Percentiles rank a stretch among this genome's conserved stretches.
Conservation (phyloP, 2,888 invertebrate genomes). For the Notodonta dromedarius region DNA sequence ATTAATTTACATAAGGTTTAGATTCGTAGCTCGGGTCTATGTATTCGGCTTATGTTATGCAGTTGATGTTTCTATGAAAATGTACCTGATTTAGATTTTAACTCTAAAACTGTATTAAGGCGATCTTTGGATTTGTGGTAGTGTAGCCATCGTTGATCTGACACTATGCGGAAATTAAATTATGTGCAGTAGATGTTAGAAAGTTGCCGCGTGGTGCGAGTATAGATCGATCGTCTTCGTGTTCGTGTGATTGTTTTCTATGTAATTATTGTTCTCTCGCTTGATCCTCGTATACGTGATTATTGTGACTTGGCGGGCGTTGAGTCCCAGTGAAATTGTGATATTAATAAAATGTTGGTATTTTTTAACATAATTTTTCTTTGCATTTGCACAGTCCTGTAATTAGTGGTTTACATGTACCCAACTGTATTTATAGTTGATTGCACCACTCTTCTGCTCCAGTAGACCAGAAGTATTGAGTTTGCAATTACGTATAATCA, state of each 20-base stretch:
- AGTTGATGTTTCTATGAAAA: conserved; percentile 51
- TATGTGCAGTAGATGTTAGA: conserved; percentile 42
- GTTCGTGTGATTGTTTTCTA: conserved; percentile 47
- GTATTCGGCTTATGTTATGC: conserved; percentile 50
- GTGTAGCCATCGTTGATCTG: conserved; percentile 31
- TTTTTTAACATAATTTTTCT: conserved; percentile 32
- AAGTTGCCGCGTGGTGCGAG: conserved; percentile 38
- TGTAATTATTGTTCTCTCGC: conserved; percentile 50
- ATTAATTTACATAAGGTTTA: conserved; percentile 45
- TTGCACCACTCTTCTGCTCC: conserved; percentile 21
- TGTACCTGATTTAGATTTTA: conserved; percentile 76
- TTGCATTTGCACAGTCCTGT: conserved; percentile 11
- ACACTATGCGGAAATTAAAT: conserved; percentile 35
- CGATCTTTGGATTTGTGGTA: conserved; percentile 45
- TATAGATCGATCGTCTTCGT: conserved; percentile 43
- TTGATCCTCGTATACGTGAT: conserved; percentile 55
- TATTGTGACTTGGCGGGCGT: conserved; percentile 53
- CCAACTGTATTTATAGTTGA: not conserved
- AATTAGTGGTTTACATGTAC: not conserved
- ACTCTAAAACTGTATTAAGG: conserved; percentile 52
- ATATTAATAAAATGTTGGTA: conserved; percentile 81
- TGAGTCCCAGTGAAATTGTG: conserved; percentile 79
- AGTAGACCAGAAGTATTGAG: conserved; percentile 23
- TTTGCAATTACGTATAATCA: conserved; percentile 28
- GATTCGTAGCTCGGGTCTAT: conserved; percentile 44